Percentiles rank a stretch among this genome's conserved stretches.
phyloP scores from a whole-genome alignment of 1,140 invertebrate genomes.

The Zaprionus tsacasi region DNA sequence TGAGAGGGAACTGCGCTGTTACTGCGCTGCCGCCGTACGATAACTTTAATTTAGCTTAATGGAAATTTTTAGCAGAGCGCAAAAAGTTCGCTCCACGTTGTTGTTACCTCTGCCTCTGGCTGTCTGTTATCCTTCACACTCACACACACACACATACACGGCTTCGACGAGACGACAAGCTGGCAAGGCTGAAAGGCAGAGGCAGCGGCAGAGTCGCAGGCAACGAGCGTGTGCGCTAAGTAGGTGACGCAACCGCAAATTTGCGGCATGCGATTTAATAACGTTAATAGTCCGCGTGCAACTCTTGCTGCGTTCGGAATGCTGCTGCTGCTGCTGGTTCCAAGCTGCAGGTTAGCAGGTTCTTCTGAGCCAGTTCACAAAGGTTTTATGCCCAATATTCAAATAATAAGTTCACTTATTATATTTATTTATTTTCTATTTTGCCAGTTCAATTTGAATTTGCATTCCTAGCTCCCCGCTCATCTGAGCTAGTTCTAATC shows the following conservation, averaged over 20 bases:
- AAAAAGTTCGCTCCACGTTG: slow-evolving; percentile 26
- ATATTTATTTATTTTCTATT: neutral
- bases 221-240: slow-evolving; percentile 58
- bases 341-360: neutral
- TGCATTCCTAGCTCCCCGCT: neutral
- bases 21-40: slow-evolving; percentile 64
- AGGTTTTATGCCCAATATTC: neutral
- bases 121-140: slow-evolving; percentile 36
- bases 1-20: slow-evolving; percentile 20
- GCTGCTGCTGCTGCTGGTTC: slow-evolving; percentile 3
- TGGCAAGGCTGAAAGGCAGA: slow-evolving; percentile 6
- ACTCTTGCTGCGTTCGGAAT: neutral
- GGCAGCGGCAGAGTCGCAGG: neutral
- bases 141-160: slow-evolving; percentile 4
- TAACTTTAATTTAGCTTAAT: slow-evolving; percentile 83
- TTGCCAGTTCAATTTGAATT: neutral
- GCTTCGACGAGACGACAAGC: neutral
- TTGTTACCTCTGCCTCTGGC: slow-evolving; percentile 31
- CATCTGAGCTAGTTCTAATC: neutral
- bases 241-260: slow-evolving; percentile 82
- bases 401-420: no score
- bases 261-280: slow-evolving; percentile 79
- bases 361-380: neutral
- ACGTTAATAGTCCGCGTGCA: slow-evolving; percentile 67
- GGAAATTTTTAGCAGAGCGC: slow-evolving; percentile 65